phyloP scores from a whole-genome alignment of 2,888 invertebrate species.

The Amiota minor region DNA sequence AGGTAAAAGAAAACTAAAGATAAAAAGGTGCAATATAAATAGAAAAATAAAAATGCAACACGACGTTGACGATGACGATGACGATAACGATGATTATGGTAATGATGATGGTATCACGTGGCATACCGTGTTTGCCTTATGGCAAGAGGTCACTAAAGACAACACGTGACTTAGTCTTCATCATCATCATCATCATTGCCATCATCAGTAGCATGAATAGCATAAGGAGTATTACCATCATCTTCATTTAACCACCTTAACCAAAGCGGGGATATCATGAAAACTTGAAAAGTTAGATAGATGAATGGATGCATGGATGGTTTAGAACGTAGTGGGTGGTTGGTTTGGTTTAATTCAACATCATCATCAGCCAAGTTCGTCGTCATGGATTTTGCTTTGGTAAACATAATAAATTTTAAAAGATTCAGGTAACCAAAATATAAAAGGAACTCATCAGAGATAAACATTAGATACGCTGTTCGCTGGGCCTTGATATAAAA shows the following conservation, averaged over 20 bases:
- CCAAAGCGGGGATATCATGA: too few species aligned
- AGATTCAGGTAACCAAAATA: constrained; percentile 35
- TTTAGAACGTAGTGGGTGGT: too few species aligned
- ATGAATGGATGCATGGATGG: too few species aligned
- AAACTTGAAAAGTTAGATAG: too few species aligned
- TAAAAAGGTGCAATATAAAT: constrained; percentile 15
- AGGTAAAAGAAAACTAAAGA: not conserved
- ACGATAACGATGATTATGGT: not conserved
- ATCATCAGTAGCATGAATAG: not conserved
- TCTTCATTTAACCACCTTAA: too few species aligned
- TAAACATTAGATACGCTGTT: too few species aligned
- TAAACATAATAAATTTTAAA: constrained; percentile 69
- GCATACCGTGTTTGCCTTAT: not conserved
- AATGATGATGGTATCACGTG: not conserved
- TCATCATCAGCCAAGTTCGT: too few species aligned
- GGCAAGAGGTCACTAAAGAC: constrained; percentile 23
- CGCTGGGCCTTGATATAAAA: too few species aligned
- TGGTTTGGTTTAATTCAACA: too few species aligned
- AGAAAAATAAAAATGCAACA: not conserved
- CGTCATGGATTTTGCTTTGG: constrained; percentile 25
- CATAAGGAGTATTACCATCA: too few species aligned
- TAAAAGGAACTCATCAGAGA: too few species aligned
- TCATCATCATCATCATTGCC: not conserved
- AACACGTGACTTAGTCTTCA: constrained; percentile 15
- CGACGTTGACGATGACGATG: not conserved